Conservation (phyloP, 2,888 invertebrate species). For the Hydroisotoma schaefferi region DNA sequence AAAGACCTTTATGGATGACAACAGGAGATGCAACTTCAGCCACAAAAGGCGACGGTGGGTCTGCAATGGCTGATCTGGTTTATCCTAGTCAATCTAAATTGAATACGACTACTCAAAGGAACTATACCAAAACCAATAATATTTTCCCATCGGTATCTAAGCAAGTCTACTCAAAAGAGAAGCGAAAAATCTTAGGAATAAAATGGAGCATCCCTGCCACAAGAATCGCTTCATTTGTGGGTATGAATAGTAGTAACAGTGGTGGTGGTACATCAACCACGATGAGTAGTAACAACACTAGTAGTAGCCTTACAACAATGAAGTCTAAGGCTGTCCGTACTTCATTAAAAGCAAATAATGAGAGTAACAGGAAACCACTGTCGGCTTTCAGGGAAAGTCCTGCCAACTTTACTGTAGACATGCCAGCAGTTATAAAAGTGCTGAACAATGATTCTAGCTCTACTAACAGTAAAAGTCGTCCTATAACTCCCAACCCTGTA, state of each 20-base stretch:
- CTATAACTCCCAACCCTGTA: too few species aligned
- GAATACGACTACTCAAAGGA: slow-evolving; percentile 1
- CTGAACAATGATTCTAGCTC: neutral
- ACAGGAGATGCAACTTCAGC: slow-evolving; percentile 10
- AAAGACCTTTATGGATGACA: too few species aligned
- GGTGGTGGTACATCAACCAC: neutral
- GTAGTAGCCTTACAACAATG: too few species aligned
- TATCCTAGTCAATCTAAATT: slow-evolving; percentile 10
- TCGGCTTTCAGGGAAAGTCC: slow-evolving; percentile 8
- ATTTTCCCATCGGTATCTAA: slow-evolving; percentile 5
- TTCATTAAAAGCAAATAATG: slow-evolving; percentile 25
- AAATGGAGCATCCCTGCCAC: slow-evolving; percentile 10
- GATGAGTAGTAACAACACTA: neutral
- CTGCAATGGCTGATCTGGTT: neutral
- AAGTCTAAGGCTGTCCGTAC: slow-evolving; percentile 2
- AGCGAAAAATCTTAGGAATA: slow-evolving; percentile 28
- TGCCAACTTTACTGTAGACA: slow-evolving; percentile 1
- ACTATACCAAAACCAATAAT: slow-evolving; percentile 22
- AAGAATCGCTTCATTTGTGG: neutral
- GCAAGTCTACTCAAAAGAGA: too few species aligned
- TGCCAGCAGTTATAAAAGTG: neutral
- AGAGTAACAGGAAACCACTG: slow-evolving; percentile 11
- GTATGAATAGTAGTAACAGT: neutral
- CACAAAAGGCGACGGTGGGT: slow-evolving; percentile 2
- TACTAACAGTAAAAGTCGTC: neutral